Base-by-base conservation (phyloP, 2,797 vertebrate species). In the Dendrocincla tyrannina region DNA sequence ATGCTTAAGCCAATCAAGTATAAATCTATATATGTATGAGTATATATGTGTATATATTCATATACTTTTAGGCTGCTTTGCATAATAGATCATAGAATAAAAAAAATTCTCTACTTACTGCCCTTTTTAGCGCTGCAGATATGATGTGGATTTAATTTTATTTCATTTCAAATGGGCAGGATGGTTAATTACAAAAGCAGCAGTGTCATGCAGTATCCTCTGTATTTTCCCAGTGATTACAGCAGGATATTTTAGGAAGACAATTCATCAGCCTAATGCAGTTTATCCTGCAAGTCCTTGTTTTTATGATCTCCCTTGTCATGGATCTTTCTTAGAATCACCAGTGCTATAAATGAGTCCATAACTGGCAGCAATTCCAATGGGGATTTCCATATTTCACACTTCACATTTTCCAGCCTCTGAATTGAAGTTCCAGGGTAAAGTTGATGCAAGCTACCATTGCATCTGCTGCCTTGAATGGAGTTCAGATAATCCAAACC, bases 141-240 rank as follows among this genome's bases (percentile, higher is more conserved):
- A 59, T 2, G 3, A 62, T 5, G 6, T 32, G 8, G 32, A 64
- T 53, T 66, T 80, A 25, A 68, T 78, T 67, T 63, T 11, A 66
- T 63, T 68, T 80, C 3, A 72, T 72, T 93, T 90, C 42, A 67
- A 63, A 41, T 25, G 20, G 44, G 37, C 24, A 83, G 41, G 66
- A 56, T 60, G 19, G 53, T 69, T 83, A 88, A 92, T 50, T 83
- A 89, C 18, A 62, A 64, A 92, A 82, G 74, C 60, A 77, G 72
- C n/a, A 56, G 14, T 14, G 24, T 49, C 37, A 24, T 10, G 33
- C 10, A 37, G 0, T 22, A 35, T 41, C 33, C 50, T 84, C 37
- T 70, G 53, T 6, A 42, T 37, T 77, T 37, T 77, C 33, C 24
- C 37, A n/a, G n/a, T 25, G 44, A 87, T 53, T 58, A n/a, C 0